Evolutionary conservation across 2,113 vertebrate genomes (phyloP).

Genomic region (Chaetura pelagica): DNA sequence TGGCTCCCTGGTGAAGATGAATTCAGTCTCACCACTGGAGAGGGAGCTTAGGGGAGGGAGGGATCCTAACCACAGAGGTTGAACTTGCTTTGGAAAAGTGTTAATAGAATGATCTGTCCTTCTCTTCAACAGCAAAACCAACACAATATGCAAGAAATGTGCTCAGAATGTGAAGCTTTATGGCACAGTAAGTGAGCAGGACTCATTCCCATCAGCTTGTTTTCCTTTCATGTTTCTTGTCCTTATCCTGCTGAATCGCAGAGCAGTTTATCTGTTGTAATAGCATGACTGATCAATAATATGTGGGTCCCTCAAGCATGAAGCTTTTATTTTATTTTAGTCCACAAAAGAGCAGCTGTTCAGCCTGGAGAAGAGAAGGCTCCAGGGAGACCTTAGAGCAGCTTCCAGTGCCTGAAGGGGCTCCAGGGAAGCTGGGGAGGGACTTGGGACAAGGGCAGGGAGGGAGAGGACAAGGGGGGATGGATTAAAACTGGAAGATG

Average conservation of each 20-base stretch:
- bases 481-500: too few relatives aligned
- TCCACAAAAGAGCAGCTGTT: background rate
- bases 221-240: background rate
- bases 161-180: slow-evolving; percentile 85
- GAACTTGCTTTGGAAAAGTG: background rate
- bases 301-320: background rate
- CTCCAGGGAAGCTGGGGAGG: too few relatives aligned
- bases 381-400: too few relatives aligned
- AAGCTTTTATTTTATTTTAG: slow-evolving; percentile 3
- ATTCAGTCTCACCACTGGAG: background rate
- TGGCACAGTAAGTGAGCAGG: slow-evolving; percentile 76
- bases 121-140: slow-evolving; percentile 78
- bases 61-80: background rate
- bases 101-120: background rate
- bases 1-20: background rate
- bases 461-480: too few relatives aligned
- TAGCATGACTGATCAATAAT: background rate
- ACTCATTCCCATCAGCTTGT: background rate
- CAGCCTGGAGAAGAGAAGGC: too few relatives aligned
- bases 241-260: background rate
- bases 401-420: too few relatives aligned
- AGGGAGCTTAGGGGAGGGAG: background rate
- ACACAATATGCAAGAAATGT: slow-evolving; percentile 85
- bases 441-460: too few relatives aligned
- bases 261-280: background rate